Base-by-base conservation (phyloP, 2,888 invertebrate genomes). In the Papilio demoleus region DNA sequence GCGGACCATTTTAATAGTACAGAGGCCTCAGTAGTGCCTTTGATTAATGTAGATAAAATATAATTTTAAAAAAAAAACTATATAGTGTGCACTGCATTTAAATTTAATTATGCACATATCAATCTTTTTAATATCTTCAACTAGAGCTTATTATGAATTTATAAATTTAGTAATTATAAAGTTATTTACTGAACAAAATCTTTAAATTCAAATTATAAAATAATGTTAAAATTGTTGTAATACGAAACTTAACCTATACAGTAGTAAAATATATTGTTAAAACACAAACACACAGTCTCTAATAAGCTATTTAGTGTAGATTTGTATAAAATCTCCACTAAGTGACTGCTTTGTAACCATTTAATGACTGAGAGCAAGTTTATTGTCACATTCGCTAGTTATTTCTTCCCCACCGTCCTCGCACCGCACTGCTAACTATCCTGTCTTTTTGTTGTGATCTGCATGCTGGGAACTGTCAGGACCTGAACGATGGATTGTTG, bases 401-500 rank as follows among this genome's bases (percentile, higher is more conserved):
- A 24, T 45, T 8, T 45, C 24, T 65, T 24, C 62, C 74, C 72
- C 65, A 45, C 61, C 65, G 62, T 70, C 78, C 74, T 73, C 34
- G 73, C 76, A 75, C 79, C 79, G 88, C 87, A 85, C 86, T 71
- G 88, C 88, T 90, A 91, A 89, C 82, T 64, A 36, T 31, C 78
- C 75, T 80, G 79, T 85, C 81, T 86, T 89, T 68, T 86, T 84
- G 84, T 82, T 90, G 88, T 90, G 88, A 83, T 84, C 82, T 88
- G 92, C 91, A 90, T 90, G 90, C 90, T 84, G 86, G 81, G 83
- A 87, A 82, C 83, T 80, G 83, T 78, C 90, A 92, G 92, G 92
- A 92, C 86, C 86, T 92, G 84, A 92, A 92, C 87, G 90, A 92
- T 79, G 92, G 92, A 84, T 82, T 91, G 78, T 87, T 91, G 84